These are phyloP conservation scores for Macrostomum lignano DNA, from an alignment of 1,140 invertebrate species.

Conservation along the genomic window DNA sequence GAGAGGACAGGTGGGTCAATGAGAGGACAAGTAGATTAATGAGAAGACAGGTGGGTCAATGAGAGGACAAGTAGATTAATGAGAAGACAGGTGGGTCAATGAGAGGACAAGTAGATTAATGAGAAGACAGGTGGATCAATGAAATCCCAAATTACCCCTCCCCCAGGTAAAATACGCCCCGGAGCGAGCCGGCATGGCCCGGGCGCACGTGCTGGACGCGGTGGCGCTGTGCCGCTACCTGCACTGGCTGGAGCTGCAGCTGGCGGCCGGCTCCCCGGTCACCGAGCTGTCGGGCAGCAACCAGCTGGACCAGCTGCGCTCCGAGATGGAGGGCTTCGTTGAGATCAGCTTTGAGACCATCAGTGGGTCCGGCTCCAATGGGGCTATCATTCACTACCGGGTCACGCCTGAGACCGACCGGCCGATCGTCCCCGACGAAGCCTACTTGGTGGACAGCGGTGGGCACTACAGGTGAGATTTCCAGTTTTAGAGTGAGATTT, in stretches of 20 bases:
- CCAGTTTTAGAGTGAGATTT: no score
- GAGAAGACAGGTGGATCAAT: no score
- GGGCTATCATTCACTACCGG: constrained; percentile 68
- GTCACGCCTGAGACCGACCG: constrained; percentile 37
- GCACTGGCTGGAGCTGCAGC: constrained; percentile 51
- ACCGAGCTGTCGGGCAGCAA: background rate
- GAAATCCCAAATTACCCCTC: no score
- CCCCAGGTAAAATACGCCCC: constrained; percentile 62
- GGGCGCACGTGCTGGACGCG: constrained; percentile 54
- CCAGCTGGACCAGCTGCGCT: constrained; percentile 3
- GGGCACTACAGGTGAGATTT: constrained; percentile 41
- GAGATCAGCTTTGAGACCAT: constrained; percentile 73
- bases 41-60: no score
- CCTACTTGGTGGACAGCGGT: constrained; percentile 74
- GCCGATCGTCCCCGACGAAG: constrained; percentile 38
- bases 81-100: no score
- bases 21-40: no score
- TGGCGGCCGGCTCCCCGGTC: constrained; percentile 8
- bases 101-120: no score
- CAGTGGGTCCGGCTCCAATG: constrained; percentile 57
- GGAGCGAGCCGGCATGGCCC: constrained; percentile 56
- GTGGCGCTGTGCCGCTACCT: constrained; percentile 65
- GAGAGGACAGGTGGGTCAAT: no score
- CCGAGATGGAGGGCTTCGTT: constrained; percentile 42
- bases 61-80: no score